Evolutionary conservation across 1,140 invertebrate species (phyloP), one percentile per base, ranked within the genome.

Genomic region (Acromyrmex heyeri): DNA sequence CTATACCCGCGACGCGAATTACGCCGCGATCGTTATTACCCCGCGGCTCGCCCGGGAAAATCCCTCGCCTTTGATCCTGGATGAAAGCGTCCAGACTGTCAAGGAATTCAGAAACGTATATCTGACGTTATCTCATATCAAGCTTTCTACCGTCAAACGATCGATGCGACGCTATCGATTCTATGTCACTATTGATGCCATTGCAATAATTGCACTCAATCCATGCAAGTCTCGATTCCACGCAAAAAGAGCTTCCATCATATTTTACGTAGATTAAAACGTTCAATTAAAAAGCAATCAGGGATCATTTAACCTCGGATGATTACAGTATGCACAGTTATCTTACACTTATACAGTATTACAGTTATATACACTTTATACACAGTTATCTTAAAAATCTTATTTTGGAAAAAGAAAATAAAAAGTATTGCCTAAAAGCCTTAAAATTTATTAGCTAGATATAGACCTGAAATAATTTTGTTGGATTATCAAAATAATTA

Each of bases 21-120:
- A 57, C 61, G 24, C 62, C 78, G 73, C 82, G 82, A 67, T 78
- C 82, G 82, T 83, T 75, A 83, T 83, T 83, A 64, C 27, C 21
- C 53, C 77, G 12, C 18, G 48, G 14, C 62, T 53, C 27, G n/a
- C 62, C 77, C 62, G 12, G 18, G 27, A 61, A 48, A 72, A 30
- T 48, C 69, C 21, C 79, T 82, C 78, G 50, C 78, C 78, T 82
- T 82, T 82, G 65, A 72, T 72, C 79, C 67, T 48, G 21, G 34
- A 59, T 38, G 67, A 81, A 69, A 73, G 79, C 79, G 55, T 73
- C 69, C 50, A 55, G 64, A 24, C 70, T 48, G 24, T 75, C 55
- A 27, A 73, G 69, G 38, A 83, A 83, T 83, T 73, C 57, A 61
- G 69, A 50, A 50, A 83, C 55, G 18, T 21, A 38, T 34, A 55